Evolutionary conservation across 1,140 invertebrate species (phyloP).

Genomic region (Drosophila erecta): DNA sequence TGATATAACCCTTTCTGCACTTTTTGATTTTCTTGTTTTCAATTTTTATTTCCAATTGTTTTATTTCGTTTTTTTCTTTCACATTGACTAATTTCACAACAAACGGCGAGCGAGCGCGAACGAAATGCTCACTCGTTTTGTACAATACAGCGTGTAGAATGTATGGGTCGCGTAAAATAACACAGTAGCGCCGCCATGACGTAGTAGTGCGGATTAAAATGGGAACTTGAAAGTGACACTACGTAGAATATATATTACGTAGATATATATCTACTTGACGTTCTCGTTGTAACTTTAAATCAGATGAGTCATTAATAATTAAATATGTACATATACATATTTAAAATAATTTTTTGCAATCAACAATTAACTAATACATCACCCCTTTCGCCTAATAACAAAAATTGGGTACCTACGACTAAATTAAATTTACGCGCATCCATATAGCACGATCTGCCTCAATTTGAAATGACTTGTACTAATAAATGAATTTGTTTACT

Average conservation of each 20-base stretch:
- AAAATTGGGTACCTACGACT: slow-evolving; percentile 13
- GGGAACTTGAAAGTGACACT: neutral
- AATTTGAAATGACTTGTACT: slow-evolving; percentile 11
- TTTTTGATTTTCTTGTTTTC: neutral
- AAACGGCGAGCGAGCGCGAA: neutral
- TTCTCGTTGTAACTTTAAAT: neutral
- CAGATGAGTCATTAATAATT: neutral
- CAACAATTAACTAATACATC: neutral
- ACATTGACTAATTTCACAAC: slow-evolving; percentile 34
- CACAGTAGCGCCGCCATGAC: slow-evolving; percentile 5
- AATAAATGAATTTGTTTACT: slow-evolving; percentile 39
- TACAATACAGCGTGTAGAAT: neutral
- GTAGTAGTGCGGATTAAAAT: neutral
- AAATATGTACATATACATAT: neutral
- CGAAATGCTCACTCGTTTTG: neutral
- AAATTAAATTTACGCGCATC: slow-evolving; percentile 20
- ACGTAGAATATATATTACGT: slow-evolving; percentile 15
- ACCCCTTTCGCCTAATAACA: slow-evolving; percentile 7
- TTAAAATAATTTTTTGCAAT: neutral
- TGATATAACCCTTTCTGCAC: too few relatives aligned
- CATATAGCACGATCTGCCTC: neutral
- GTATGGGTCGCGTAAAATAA: neutral
- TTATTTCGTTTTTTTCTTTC: slow-evolving; percentile 1
- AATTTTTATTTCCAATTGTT: neutral
- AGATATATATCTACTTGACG: neutral